Conservation (phyloP, 2,113 vertebrate species). For the Cebidichthys violaceus region DNA sequence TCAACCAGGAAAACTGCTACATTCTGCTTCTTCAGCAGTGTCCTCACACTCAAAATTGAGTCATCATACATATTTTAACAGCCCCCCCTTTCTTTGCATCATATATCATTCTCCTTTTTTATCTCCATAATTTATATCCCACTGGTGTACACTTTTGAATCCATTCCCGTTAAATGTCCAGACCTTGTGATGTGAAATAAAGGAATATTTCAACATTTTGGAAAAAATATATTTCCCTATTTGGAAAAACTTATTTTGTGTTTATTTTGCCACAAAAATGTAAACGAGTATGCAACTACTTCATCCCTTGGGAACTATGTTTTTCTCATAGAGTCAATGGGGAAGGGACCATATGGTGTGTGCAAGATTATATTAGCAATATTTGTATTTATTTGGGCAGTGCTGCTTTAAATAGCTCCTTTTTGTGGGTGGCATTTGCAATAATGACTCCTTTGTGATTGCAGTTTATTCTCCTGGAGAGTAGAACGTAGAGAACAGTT, state of each 20-base stretch:
- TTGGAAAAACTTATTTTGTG: neutral
- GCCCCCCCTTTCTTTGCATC: neutral
- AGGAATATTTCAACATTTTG: neutral
- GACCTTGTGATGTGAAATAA: neutral
- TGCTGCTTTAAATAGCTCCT: constrained; percentile 26
- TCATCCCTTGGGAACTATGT: constrained; percentile 22
- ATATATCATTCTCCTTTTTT: neutral
- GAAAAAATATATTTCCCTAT: too few species aligned
- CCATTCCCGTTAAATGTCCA: neutral
- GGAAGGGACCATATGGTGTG: neutral
- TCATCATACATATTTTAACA: constrained; percentile 4
- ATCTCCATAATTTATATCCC: neutral
- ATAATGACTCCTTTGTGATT: constrained; percentile 36
- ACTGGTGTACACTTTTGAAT: neutral
- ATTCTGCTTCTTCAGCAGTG: neutral
- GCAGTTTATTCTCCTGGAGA: constrained; percentile 21
- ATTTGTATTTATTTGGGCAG: constrained; percentile 11
- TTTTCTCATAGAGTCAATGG: constrained; percentile 19
- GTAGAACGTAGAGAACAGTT: constrained; percentile 40
- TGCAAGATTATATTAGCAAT: neutral
- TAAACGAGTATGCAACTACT: constrained; percentile 7
- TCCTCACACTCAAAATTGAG: neutral
- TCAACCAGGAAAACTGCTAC: neutral
- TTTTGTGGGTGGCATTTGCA: constrained; percentile 26
- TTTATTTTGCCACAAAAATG: constrained; percentile 9